A percentile compares a stretch with the other conserved stretches of the same genome.
These are phyloP conservation scores for Oreochromis tanganicae DNA, from an alignment of 2,113 vertebrate species.

Conservation along the genomic window DNA sequence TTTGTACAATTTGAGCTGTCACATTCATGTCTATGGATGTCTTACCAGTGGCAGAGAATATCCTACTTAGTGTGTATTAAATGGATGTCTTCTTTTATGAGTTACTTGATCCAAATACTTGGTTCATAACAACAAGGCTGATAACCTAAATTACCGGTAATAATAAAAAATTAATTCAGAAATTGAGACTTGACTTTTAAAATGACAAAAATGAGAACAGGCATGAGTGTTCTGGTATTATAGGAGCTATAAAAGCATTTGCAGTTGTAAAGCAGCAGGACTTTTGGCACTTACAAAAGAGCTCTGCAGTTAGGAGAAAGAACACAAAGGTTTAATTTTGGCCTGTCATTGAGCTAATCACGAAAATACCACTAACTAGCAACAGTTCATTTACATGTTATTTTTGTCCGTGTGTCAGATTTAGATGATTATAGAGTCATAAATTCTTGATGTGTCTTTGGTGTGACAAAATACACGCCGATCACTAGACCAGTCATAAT, in stretches of 20 bases:
- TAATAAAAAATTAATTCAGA: background rate
- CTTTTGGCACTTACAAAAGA: background rate
- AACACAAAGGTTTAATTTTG: background rate
- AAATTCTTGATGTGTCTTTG: background rate
- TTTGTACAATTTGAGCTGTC: background rate
- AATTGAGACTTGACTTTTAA: background rate
- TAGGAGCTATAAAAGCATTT: background rate
- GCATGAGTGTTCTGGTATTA: background rate
- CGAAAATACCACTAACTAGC: background rate
- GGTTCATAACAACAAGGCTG: background rate
- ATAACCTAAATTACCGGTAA: background rate
- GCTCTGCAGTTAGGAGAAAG: background rate
- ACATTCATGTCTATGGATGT: background rate
- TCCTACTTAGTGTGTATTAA: background rate
- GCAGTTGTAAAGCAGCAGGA: background rate
- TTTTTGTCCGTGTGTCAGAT: background rate
- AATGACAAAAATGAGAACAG: background rate
- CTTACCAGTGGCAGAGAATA: background rate
- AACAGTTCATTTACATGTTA: background rate
- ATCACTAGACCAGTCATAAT: background rate
- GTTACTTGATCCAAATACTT: background rate
- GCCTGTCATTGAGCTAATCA: background rate
- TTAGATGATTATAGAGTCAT: background rate
- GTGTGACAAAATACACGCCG: background rate
- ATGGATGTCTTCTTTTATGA: background rate